These are phyloP conservation scores for Cheilinus undulatus DNA, from an alignment of 2,113 vertebrate genomes.

Conservation along the genomic window DNA sequence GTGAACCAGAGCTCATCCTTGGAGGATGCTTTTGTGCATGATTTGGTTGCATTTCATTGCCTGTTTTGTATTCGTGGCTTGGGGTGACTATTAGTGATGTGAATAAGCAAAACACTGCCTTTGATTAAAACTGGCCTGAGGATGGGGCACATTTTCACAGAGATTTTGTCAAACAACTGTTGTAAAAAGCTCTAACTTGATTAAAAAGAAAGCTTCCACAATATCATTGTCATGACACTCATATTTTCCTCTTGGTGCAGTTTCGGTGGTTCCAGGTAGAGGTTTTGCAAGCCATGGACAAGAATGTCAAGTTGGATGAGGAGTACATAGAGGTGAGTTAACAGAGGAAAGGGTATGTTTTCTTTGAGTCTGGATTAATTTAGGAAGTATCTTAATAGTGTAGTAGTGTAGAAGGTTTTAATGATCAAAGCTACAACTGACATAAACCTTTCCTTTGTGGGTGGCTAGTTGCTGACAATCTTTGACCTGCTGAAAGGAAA, in stretches of 20 bases:
- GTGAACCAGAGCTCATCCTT: no score
- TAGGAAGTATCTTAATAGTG: no score
- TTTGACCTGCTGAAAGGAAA: neutral
- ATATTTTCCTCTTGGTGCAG: conserved; percentile 72
- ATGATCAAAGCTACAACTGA: neutral
- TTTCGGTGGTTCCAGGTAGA: conserved; percentile 93
- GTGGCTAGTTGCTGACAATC: neutral
- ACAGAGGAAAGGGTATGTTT: neutral
- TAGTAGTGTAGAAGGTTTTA: no score
- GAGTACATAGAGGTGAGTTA: conserved; percentile 93
- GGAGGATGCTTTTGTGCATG: no score
- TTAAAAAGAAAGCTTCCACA: neutral
- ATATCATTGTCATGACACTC: neutral
- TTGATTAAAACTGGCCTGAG: conserved; percentile 27
- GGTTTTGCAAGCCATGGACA: conserved; percentile 94
- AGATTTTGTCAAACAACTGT: conserved; percentile 34
- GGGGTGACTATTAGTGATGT: neutral
- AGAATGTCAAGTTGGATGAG: conserved; percentile 93
- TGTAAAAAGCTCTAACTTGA: conserved; percentile 18
- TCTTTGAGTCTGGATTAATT: no score
- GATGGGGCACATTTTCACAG: conserved; percentile 29
- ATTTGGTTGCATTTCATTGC: no score
- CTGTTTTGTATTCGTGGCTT: no score
- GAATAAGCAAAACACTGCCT: conserved; percentile 11
- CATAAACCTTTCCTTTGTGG: neutral